Evolutionary conservation across 1,140 invertebrate genomes (phyloP), one percentile per base, ranked within the genome.

Genomic region (Euura lappo): DNA sequence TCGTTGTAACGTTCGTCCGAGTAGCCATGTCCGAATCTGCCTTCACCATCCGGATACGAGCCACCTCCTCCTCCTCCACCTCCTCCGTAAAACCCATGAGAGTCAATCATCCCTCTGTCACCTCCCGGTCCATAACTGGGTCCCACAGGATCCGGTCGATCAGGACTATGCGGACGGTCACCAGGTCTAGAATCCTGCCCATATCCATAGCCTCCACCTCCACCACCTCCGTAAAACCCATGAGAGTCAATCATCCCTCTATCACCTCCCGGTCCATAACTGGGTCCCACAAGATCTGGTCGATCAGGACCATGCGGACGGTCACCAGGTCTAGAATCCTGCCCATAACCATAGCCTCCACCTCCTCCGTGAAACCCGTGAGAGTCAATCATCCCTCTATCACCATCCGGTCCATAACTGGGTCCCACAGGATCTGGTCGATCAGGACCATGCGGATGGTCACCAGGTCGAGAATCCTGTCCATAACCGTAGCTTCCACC

Each of bases 121-220:
- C n/a, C n/a, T n/a, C n/a, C n/a, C n/a, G n/a, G n/a, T n/a, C n/a
- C n/a, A 66, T 65, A 44, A 8, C 71, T 44, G 45, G 71, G 74
- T 60, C 46, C 65, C 28, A 70, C 10, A 11, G 72, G 66, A 70
- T 45, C 69, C n/a, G 79, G 72, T 13, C 8, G 76, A 46, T 68
- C 69, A 10, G 74, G 70, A 65, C 78, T 76, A n/a, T 67, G 72
- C 4, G 74, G 74, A 72, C 69, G 70, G 43, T 75, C 72, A 11
- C 72, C 60, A 6, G 72, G 72, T 46, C 67, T 75, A 6, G 43
- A 44, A 66, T 72, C 71, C 2, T n/a, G n/a, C n/a, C n/a, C n/a
- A n/a, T n/a, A n/a, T n/a, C n/a, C n/a, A n/a, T n/a, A n/a, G n/a
- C n/a, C 45, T 44, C 68, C 68, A 2, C 45, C 68, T 6, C 2